phyloP scores from a whole-genome alignment of 2,888 invertebrate species.

The Glyphotaelius pellucidus region DNA sequence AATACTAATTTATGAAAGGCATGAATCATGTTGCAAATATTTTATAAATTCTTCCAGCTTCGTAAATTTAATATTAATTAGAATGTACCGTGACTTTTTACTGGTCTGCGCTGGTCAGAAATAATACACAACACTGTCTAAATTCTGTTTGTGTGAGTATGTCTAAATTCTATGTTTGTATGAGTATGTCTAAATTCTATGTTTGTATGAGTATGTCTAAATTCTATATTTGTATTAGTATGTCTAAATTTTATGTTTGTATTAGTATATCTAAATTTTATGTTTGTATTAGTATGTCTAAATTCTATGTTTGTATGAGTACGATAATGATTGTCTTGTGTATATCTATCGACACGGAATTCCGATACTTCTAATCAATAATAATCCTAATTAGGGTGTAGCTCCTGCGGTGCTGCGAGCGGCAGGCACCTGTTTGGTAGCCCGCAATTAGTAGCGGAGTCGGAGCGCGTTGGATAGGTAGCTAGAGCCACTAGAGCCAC shows the following conservation, averaged over 20 bases:
- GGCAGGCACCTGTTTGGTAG: slow-evolving; percentile 45
- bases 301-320: neutral
- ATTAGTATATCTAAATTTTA: neutral
- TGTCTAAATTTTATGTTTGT: neutral
- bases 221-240: neutral
- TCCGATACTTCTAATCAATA: neutral
- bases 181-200: neutral
- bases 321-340: neutral
- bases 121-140: neutral
- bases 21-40: too few relatives aligned
- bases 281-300: neutral
- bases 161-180: neutral
- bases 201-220: neutral
- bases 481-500: neutral
- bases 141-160: too few relatives aligned
- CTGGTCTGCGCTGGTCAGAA: neutral
- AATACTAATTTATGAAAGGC: too few relatives aligned
- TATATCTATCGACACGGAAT: neutral
- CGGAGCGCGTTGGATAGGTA: neutral
- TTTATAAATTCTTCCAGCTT: too few relatives aligned
- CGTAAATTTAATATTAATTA: too few relatives aligned
- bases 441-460: slow-evolving; percentile 53
- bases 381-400: slow-evolving; percentile 3
- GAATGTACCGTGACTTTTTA: too few relatives aligned
- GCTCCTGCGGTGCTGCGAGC: neutral